Evolutionary conservation across 2,113 vertebrate species (phyloP).

Genomic region (Ovibos moschatus): DNA sequence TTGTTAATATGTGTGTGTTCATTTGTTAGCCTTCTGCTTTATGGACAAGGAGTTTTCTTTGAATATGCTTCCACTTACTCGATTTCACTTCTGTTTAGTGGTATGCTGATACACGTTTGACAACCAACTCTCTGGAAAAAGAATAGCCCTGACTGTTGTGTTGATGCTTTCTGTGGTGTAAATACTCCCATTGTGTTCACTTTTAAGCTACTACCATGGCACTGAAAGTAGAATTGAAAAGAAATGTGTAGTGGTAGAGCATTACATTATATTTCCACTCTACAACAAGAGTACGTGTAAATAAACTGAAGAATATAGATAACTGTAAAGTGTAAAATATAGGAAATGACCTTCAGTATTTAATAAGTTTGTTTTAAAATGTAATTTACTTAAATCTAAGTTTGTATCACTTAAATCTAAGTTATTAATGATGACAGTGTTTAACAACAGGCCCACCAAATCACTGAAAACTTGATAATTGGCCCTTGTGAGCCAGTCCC

Average conservation of each 20-base stretch:
- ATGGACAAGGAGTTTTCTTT: conserved; percentile 3
- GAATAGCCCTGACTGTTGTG: background rate
- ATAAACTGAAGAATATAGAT: background rate
- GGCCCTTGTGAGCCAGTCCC: background rate
- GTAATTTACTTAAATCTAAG: background rate
- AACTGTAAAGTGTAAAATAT: conserved; percentile 37
- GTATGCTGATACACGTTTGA: background rate
- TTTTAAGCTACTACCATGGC: background rate
- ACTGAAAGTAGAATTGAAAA: background rate
- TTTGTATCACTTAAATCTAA: background rate
- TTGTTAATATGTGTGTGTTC: background rate
- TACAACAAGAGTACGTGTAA: background rate
- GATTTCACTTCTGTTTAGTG: background rate
- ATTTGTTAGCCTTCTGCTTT: background rate
- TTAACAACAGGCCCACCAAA: background rate
- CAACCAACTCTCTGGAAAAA: background rate
- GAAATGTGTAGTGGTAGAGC: background rate
- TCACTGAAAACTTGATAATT: background rate
- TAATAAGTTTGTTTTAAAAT: conserved; percentile 3
- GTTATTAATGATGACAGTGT: background rate
- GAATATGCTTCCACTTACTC: background rate
- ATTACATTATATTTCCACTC: background rate
- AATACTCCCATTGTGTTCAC: background rate
- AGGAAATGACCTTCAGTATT: background rate
- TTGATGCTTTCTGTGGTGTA: background rate